Evolutionary conservation across 2,888 invertebrate species (phyloP), one percentile per base, ranked within the genome.

Genomic region (Bembecia ichneumoniformis): DNA sequence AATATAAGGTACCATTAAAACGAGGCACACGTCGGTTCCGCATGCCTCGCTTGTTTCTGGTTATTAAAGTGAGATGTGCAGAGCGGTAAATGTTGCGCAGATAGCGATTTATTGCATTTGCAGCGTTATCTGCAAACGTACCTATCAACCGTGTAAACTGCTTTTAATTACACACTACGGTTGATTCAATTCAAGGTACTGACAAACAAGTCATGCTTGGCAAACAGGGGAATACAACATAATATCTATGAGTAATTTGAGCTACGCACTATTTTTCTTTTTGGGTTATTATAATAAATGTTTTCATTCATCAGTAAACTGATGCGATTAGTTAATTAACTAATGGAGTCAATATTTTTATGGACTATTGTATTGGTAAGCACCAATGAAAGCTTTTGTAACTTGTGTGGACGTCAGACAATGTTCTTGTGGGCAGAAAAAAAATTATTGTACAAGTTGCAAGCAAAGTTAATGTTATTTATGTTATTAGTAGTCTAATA

Each of bases 11-110:
- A 57, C 58, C 55, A 64, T 62, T 66, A 66, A 68, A 62, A 63
- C 62, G 9, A 59, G 55, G 64, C 58, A 50, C 50, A 52, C 51
- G 48, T 40, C 49, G 53, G 66, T 73, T 72, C 74, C 72, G 73
- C 70, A 59, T 73, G 59, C 66, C 57, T 57, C 58, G 58, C 63
- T 59, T 55, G 51, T 50, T 56, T 50, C 46, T 48, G 56, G 51
- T 56, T 63, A 61, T 62, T 58, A 55, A 28, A 13, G 51, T 35
- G 49, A 49, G 58, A 64, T 59, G 17, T 17, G 17, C 15, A 14
- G 49, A 58, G 60, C 54, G 58, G 56, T 56, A 56, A 55, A 51
- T 50, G 54, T 49, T 62, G 58, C 53, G 58, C 48, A 58, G 60
- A 63, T 66, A 55, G 60, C 58, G 49, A 55, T 58, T 57, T 57